Conservation (phyloP, 2,797 vertebrate species). For the Notolabrus celidotus region DNA sequence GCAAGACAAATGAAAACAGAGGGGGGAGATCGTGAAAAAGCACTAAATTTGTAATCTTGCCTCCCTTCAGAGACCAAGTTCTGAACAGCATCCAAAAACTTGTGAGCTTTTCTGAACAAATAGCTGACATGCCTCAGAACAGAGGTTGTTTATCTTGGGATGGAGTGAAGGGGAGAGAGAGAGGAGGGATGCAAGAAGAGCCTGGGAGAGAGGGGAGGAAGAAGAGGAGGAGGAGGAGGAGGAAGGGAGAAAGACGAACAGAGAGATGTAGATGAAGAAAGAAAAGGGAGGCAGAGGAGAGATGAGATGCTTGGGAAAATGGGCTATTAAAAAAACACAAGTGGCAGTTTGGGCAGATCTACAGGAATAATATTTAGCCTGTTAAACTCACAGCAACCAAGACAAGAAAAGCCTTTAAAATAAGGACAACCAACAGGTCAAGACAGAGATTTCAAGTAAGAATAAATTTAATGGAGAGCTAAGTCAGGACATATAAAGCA, state of each 20-base stretch:
- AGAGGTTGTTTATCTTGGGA: slow-evolving; percentile 81
- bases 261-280: slow-evolving; percentile 52
- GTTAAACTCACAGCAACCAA: slow-evolving; percentile 17
- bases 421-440: slow-evolving; percentile 21
- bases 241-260: slow-evolving; percentile 26
- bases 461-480: slow-evolving; percentile 27
- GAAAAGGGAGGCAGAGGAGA: slow-evolving; percentile 17
- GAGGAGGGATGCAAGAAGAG: slow-evolving; percentile 61
- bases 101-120: slow-evolving; percentile 76
- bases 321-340: slow-evolving; percentile 22
- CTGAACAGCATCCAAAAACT: slow-evolving; percentile 77
- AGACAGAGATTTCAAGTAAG: slow-evolving; percentile 21
- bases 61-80: slow-evolving; percentile 76
- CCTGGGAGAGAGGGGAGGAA: slow-evolving; percentile 50
- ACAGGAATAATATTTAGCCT: slow-evolving; percentile 44
- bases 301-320: slow-evolving; percentile 60
- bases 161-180: slow-evolving; percentile 49
- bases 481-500: slow-evolving; percentile 27
- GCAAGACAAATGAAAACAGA: slow-evolving; percentile 65
- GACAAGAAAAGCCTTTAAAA: slow-evolving; percentile 6
- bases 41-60: slow-evolving; percentile 78
- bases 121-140: slow-evolving; percentile 79
- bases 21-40: slow-evolving; percentile 69
- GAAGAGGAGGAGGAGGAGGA: not conserved
- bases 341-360: slow-evolving; percentile 21